Evolutionary conservation across 1,140 invertebrate genomes (phyloP).

Genomic region (Nephila pilipes): DNA sequence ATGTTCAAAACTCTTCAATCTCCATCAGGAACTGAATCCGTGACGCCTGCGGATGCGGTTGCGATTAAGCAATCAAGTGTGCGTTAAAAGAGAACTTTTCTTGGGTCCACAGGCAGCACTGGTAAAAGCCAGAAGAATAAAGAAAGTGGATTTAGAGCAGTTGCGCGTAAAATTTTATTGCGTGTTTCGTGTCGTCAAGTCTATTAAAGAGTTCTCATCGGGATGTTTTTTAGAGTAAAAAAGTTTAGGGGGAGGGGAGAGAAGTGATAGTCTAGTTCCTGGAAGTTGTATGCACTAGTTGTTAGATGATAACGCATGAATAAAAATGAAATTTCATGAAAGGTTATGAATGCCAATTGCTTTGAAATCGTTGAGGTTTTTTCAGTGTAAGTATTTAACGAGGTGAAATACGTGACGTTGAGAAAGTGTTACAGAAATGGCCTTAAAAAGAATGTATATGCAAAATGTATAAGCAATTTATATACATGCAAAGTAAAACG

Average conservation of each 20-base stretch:
- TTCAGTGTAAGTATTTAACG: background rate
- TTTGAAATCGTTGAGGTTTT: background rate
- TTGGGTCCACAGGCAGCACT: background rate
- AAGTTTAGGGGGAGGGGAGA: background rate
- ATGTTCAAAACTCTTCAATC: background rate
- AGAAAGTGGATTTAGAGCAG: conserved; percentile 11
- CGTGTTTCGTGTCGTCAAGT: background rate
- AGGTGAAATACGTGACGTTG: no score
- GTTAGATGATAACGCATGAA: background rate
- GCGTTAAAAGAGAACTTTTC: conserved; percentile 5
- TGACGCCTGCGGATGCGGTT: conserved; percentile 14
- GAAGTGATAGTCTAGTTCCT: background rate
- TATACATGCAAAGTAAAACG: no score
- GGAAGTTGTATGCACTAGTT: background rate
- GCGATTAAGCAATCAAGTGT: conserved; percentile 49
- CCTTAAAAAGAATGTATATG: no score
- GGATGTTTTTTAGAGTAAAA: background rate
- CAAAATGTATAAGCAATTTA: no score
- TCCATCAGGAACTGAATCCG: background rate
- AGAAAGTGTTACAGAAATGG: no score
- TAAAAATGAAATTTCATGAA: background rate
- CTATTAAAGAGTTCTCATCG: background rate
- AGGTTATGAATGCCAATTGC: background rate
- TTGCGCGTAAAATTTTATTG: conserved; percentile 37
- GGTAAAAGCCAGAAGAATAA: background rate